These are phyloP conservation scores for Onychostruthus taczanowskii DNA, from an alignment of 2,113 vertebrate genomes.

Conservation along the genomic window DNA sequence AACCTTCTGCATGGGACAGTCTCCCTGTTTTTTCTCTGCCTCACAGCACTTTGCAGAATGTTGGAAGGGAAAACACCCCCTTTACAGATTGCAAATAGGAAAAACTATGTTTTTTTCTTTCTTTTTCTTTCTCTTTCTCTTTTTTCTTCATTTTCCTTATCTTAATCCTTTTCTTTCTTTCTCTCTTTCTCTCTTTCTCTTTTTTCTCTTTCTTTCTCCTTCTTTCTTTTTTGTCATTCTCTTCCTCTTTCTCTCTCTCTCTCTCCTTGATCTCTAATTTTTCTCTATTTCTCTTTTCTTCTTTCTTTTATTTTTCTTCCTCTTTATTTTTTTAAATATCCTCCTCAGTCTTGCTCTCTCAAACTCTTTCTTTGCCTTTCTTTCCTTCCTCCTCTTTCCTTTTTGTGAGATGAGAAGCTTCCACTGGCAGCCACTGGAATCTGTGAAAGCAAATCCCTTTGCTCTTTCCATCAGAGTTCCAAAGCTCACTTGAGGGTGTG, in stretches of 20 bases:
- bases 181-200: rapidly evolving
- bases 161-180: background rate
- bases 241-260: rapidly evolving
- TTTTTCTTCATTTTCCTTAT: background rate
- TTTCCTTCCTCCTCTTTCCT: background rate
- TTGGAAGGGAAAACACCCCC: background rate
- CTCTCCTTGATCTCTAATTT: too few relatives aligned
- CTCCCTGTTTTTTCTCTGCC: slow-evolving; percentile 43
- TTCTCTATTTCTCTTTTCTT: background rate
- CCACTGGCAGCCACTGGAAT: background rate
- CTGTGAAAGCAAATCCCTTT: background rate
- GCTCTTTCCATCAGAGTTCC: background rate
- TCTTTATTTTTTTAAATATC: too few relatives aligned
- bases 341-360: background rate
- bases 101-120: background rate
- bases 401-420: background rate
- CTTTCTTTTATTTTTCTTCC: background rate
- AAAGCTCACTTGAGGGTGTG: background rate
- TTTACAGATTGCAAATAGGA: background rate
- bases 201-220: rapidly evolving
- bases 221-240: rapidly evolving
- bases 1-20: slow-evolving; percentile 49
- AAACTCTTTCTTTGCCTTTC: background rate
- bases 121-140: too few relatives aligned
- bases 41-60: slow-evolving; percentile 40